Percentiles rank a stretch among this genome's conserved stretches.
Evolutionary conservation across 2,113 vertebrate species (phyloP).

Genomic region (Alouatta palliata): DNA sequence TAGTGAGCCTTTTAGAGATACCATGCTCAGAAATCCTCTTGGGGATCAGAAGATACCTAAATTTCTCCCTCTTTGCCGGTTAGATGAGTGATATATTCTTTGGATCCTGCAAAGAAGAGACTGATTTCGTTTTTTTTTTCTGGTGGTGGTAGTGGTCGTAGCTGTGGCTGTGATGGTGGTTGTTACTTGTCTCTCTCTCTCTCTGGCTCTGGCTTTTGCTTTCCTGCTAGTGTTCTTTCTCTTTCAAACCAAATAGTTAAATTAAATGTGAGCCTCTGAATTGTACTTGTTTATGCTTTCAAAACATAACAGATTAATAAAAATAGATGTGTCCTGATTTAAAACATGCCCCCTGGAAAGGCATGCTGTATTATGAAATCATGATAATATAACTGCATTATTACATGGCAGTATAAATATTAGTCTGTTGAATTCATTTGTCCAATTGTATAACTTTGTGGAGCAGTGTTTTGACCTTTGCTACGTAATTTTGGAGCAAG

Average conservation of each 20-base stretch:
- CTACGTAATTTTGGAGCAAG: conserved; percentile 55
- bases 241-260: conserved; percentile 63
- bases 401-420: conserved; percentile 23
- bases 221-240: conserved; percentile 2
- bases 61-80: conserved; percentile 5
- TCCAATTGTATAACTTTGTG: conserved; percentile 35
- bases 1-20: conserved; percentile 39
- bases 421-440: conserved; percentile 4
- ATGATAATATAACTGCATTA: background rate
- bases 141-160: background rate
- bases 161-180: background rate
- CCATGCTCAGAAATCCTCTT: conserved; percentile 33
- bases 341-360: conserved; percentile 40
- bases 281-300: conserved; percentile 55
- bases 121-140: conserved; percentile 17
- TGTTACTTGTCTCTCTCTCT: background rate
- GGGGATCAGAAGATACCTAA: conserved; percentile 16
- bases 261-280: conserved; percentile 61
- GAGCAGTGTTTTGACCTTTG: conserved; percentile 49
- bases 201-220: background rate
- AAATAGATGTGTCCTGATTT: conserved; percentile 41
- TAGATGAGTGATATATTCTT: conserved; percentile 49
- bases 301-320: conserved; percentile 35
- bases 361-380: conserved; percentile 27
- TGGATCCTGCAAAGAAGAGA: background rate